Conservation (phyloP, 2,888 invertebrate species). For the Artemia sp. region DNA sequence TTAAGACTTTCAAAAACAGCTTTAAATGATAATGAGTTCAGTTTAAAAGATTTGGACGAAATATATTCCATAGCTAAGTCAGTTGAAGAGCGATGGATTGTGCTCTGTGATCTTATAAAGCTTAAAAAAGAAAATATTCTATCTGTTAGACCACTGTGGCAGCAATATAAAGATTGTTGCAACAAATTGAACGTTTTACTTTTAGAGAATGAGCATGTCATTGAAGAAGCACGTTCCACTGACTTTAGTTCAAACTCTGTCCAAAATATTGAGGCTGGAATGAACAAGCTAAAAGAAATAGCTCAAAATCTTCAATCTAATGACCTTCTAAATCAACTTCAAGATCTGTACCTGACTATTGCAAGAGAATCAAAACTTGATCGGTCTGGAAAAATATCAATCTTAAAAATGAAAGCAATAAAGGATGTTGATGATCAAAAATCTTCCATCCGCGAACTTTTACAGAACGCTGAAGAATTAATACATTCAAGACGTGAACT, state of each 20-base stretch:
- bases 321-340: background rate
- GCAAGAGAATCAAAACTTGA: conserved; percentile 8
- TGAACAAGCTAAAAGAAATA: conserved; percentile 1
- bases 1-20: background rate
- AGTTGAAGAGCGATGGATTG: background rate
- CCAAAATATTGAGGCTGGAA: background rate
- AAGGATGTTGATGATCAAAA: background rate
- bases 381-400: conserved; percentile 5
- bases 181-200: background rate
- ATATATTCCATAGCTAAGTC: conserved; percentile 1
- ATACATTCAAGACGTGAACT: background rate
- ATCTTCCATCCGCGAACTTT: background rate
- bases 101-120: background rate
- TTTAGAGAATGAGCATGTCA: background rate
- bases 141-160: background rate
- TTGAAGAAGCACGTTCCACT: background rate
- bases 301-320: background rate
- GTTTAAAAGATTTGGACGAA: conserved; percentile 5
- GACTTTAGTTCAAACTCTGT: background rate
- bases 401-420: background rate
- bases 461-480: background rate
- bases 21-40: background rate
- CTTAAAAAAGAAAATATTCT: background rate
- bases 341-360: conserved; percentile 1
- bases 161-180: background rate